Conservation (phyloP, 2,113 vertebrate species). For the Albula glossodonta region DNA sequence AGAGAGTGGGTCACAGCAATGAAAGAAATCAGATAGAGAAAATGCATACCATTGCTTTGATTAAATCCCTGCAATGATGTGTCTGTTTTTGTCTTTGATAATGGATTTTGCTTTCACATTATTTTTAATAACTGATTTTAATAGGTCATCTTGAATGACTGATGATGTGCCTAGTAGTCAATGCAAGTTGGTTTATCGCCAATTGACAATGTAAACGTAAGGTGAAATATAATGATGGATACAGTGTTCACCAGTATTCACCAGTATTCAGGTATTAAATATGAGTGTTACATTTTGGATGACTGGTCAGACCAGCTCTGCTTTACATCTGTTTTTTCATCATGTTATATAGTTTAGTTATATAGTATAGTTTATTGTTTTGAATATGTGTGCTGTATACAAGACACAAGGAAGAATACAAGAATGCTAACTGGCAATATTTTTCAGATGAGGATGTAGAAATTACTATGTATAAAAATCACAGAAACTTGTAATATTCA, state of each 20-base stretch:
- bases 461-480: not conserved
- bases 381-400: not conserved
- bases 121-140: not conserved
- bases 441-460: not conserved
- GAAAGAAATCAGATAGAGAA: not conserved
- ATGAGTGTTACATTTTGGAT: not conserved
- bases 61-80: not conserved
- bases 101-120: not conserved
- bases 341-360: not conserved
- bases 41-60: not conserved
- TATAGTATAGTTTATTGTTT: not conserved
- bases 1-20: not conserved
- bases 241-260: not conserved
- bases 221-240: not conserved
- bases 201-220: not conserved
- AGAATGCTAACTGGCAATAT: no score
- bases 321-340: not conserved
- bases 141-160: not conserved
- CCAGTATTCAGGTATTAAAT: not conserved
- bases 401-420: not conserved
- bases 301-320: not conserved
- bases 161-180: not conserved
- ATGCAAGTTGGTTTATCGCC: not conserved
- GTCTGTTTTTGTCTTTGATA: not conserved
- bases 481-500: not conserved